Evolutionary conservation across 2,888 invertebrate genomes (phyloP).

Genomic region (Cyclophora punctaria): DNA sequence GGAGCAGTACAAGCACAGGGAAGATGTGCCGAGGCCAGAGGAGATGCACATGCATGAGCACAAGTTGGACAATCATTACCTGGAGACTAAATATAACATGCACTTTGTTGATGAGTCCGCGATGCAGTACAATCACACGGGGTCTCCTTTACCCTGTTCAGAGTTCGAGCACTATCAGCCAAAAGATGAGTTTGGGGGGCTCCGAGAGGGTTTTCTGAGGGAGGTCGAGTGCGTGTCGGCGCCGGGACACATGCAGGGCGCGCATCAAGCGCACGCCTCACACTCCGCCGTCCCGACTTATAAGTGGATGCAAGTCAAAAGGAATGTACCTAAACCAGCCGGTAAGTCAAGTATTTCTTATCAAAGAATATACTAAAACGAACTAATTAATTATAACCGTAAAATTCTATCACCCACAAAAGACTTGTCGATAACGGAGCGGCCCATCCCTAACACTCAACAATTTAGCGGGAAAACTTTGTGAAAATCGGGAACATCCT

Average conservation of each 20-base stretch:
- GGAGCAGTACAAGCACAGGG: slow-evolving; percentile 65
- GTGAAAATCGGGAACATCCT: too few species aligned
- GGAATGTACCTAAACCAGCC: slow-evolving; percentile 95
- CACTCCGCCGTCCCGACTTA: slow-evolving; percentile 89
- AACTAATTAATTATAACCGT: too few species aligned
- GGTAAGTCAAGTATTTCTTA: slow-evolving; percentile 72
- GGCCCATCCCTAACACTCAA: too few species aligned
- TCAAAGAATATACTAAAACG: too few species aligned
- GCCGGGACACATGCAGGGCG: slow-evolving; percentile 43
- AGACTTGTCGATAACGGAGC: too few species aligned
- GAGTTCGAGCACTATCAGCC: slow-evolving; percentile 78
- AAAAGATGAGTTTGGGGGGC: slow-evolving; percentile 76
- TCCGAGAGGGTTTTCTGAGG: slow-evolving; percentile 50
- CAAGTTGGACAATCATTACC: slow-evolving; percentile 64
- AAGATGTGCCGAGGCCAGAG: slow-evolving; percentile 74
- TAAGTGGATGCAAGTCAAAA: slow-evolving; percentile 99
- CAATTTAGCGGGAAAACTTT: too few species aligned
- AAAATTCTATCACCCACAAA: too few species aligned
- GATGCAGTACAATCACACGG: slow-evolving; percentile 56
- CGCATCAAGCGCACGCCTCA: slow-evolving; percentile 59
- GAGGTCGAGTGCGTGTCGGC: slow-evolving; percentile 47
- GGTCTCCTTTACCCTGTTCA: slow-evolving; percentile 68
- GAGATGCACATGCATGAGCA: slow-evolving; percentile 62
- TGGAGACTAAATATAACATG: slow-evolving; percentile 73
- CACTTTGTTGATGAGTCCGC: slow-evolving; percentile 63